Base-by-base conservation (phyloP, 2,888 invertebrate genomes). In the Himalopsyche kuldschensis region DNA sequence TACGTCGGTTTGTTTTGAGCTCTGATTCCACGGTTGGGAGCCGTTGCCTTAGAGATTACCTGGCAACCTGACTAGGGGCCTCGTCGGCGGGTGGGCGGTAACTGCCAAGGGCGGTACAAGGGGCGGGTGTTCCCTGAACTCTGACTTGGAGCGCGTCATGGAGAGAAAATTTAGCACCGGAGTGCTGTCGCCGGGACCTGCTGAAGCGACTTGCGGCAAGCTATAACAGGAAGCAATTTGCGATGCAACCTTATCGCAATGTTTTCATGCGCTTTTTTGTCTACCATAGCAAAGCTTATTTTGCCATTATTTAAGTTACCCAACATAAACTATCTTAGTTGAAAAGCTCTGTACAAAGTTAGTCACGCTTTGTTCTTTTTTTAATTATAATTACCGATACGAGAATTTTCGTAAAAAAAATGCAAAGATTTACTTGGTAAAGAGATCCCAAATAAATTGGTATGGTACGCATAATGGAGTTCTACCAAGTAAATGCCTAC, bases 131-230 rank as follows among this genome's bases (percentile, higher is more conserved):
- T 55, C 78, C 41, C 41, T 78, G 41, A 78, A 78, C 78, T 78
- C 41, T 35, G 78, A 35, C 41, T 41, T 46, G 27, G 48, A 32
- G 79, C 55, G 27, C 27, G 55, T 48, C 79, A 30, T 48, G 48
- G 48, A 46, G 79, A 79, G 48, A 79, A 41, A 55, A 55, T 55
- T 48, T 48, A 55, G 48, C 79, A 55, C 48, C 79, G 30, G 55
- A 55, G 79, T 55, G 79, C 48, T 48, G 79, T 79, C 79, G 32
- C 79, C 35, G 76, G 35, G 35, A 4, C 55, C 24, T n/a, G 55
- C 55, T 55, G 55, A 24, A 55, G 55, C 55, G 55, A 55, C 55
- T 55, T 55, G 55, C 55, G 55, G 55, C 55, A 24, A 55, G 55
- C 55, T 55, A 55, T 55, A 55, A 55, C 55, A 55, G 55, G 55